Base-by-base conservation (phyloP, 1,140 invertebrate species). In the Ceratina japonica region DNA sequence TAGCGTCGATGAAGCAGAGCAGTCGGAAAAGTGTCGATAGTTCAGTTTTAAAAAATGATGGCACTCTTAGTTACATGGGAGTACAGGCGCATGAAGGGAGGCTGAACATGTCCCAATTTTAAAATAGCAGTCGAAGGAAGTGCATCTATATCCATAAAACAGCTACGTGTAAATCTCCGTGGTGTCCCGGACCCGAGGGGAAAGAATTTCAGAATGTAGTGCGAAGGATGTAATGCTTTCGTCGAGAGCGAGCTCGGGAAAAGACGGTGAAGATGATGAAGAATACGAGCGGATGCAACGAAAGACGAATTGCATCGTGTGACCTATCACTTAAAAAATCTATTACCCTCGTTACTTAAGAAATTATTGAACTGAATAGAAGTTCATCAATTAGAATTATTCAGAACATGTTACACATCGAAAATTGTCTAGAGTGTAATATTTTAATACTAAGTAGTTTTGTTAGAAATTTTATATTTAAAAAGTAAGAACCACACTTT, bases 91-190 rank as follows among this genome's bases (percentile, higher is more conserved):
- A 16, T 4, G 54, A 16, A 56, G n/a, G n/a, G 54, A n/a, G 12
- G 18, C 1, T 44, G 22, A 56, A 24, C n/a, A 37, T 56, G n/a
- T 65, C 24, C 37, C 72, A 51, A 65, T 66, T 65, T 44, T 65
- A 65, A 66, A 66, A 54, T 75, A 58, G 59, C 13, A 73, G 73
- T 65, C 62, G 62, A 75, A 65, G 27, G 27, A 65, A 75, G 63
- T 59, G 31, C 63, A 66, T 58, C 20, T 66, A 56, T 59, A 75
- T 66, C 54, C 73, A 66, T 75, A 59, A 59, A 68, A 68, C 73
- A 75, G 54, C n/a, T 15, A 22, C 31, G 51, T 65, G 62, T 51
- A 56, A 75, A 75, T 75, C 64, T 75, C 15, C n/a, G 16, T 68
- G 63, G 54, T 75, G 64, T 75, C 54, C 68, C 22, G n/a, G 20